Conservation (phyloP, 2,888 invertebrate species). For the Drosophila pegasa region DNA sequence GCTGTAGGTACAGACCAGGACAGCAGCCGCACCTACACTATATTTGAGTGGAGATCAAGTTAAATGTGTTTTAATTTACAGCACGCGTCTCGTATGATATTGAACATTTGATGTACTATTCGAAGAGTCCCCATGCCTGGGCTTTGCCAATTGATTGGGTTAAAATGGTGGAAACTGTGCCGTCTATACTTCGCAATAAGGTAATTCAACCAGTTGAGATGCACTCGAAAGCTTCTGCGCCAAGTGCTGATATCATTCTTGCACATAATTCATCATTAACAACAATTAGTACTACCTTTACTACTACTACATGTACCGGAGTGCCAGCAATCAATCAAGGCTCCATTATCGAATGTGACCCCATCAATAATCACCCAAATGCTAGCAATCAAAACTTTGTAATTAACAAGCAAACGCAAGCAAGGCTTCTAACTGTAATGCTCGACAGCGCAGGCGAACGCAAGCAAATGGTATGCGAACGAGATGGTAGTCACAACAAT, state of each 20-base stretch:
- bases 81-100: constrained; percentile 84
- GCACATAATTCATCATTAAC: constrained; percentile 62
- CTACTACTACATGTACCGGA: constrained; percentile 18
- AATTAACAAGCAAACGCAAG: constrained; percentile 63
- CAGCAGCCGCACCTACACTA: too few species aligned
- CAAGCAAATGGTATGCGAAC: constrained; percentile 46
- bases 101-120: constrained; percentile 83
- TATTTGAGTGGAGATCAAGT: background rate
- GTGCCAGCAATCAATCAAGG: constrained; percentile 11
- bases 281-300: constrained; percentile 30
- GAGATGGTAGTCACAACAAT: constrained; percentile 28
- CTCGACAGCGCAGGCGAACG: constrained; percentile 41
- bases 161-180: constrained; percentile 82
- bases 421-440: constrained; percentile 38
- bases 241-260: constrained; percentile 47
- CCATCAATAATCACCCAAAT: constrained; percentile 20
- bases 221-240: constrained; percentile 35
- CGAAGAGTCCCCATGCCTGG: constrained; percentile 84
- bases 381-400: constrained; percentile 32
- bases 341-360: constrained; percentile 29
- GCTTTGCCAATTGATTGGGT: constrained; percentile 83
- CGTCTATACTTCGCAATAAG: constrained; percentile 85
- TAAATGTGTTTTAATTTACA: constrained; percentile 42
- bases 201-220: constrained; percentile 76
- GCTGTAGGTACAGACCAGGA: background rate